Evolutionary conservation across 2,888 invertebrate genomes (phyloP).

Genomic region (Polydrusus cervinus): DNA sequence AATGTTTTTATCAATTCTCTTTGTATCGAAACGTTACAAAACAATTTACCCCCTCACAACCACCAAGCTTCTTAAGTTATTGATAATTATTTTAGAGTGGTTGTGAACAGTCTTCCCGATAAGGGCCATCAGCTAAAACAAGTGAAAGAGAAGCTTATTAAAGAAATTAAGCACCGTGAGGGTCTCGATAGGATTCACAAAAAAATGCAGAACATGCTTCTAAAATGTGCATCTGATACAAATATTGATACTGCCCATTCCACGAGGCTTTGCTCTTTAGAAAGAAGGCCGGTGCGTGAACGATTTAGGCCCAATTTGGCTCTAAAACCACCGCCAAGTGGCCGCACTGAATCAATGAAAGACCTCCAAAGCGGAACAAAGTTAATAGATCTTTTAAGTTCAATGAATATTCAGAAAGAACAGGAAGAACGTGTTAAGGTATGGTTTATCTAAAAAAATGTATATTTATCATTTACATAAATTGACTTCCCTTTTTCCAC

Average conservation of each 20-base stretch:
- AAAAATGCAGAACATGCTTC: background rate
- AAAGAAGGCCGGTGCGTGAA: conserved; percentile 14
- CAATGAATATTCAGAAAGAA: conserved; percentile 27
- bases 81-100: conserved; percentile 14
- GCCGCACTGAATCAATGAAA: conserved; percentile 17
- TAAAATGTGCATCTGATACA: conserved; percentile 30
- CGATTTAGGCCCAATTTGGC: conserved; percentile 31
- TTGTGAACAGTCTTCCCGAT: conserved; percentile 32
- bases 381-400: conserved; percentile 29
- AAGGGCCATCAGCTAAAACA: conserved; percentile 22
- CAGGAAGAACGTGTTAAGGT: conserved; percentile 43
- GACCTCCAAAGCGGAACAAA: conserved; percentile 20
- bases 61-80: background rate
- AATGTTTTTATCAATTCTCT: background rate
- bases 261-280: conserved; percentile 24
- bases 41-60: background rate
- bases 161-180: conserved; percentile 35
- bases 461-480: background rate
- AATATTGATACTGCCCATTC: conserved; percentile 1
- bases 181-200: conserved; percentile 11
- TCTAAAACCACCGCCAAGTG: conserved; percentile 1
- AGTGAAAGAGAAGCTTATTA: conserved; percentile 18
- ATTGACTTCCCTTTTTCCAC: too few species aligned
- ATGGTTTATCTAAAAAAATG: background rate
- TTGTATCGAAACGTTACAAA: background rate